These are phyloP conservation scores for Liparis tanakae DNA, from an alignment of 2,797 vertebrate genomes.

Conservation along the genomic window DNA sequence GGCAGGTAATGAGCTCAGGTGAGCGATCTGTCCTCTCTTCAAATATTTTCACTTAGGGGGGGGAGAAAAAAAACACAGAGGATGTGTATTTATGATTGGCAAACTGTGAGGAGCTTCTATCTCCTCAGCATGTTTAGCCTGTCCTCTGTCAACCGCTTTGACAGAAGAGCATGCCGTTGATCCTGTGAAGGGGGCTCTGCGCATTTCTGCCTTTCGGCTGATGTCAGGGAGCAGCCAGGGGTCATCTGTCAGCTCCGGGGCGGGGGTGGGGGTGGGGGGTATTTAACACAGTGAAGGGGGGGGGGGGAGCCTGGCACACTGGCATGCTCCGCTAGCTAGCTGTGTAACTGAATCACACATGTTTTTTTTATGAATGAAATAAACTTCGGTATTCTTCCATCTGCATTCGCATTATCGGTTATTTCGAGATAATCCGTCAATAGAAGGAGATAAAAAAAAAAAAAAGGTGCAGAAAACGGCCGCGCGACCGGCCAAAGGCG, in stretches of 20 bases:
- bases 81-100: constrained; percentile 74
- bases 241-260: constrained; percentile 70
- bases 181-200: constrained; percentile 62
- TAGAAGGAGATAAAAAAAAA: constrained; percentile 7
- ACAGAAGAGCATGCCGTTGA: constrained; percentile 77
- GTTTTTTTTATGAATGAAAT: constrained; percentile 57
- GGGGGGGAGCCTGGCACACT: constrained; percentile 29
- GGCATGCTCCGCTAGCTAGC: constrained; percentile 8
- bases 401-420: constrained; percentile 15
- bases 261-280: too few species aligned
- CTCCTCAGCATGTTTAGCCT: constrained; percentile 76
- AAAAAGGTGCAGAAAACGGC: constrained; percentile 53
- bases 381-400: not conserved
- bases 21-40: constrained; percentile 59
- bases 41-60: constrained; percentile 68
- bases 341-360: constrained; percentile 1
- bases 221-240: constrained; percentile 78
- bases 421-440: constrained; percentile 14
- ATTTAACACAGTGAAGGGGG: constrained; percentile 31
- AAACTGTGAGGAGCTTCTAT: constrained; percentile 69
- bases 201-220: constrained; percentile 55
- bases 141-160: constrained; percentile 75
- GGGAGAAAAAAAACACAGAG: not conserved
- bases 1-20: constrained; percentile 67
- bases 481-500: constrained; percentile 32